phyloP scores from a whole-genome alignment of 1,140 invertebrate genomes.

The Ericerus pela region DNA sequence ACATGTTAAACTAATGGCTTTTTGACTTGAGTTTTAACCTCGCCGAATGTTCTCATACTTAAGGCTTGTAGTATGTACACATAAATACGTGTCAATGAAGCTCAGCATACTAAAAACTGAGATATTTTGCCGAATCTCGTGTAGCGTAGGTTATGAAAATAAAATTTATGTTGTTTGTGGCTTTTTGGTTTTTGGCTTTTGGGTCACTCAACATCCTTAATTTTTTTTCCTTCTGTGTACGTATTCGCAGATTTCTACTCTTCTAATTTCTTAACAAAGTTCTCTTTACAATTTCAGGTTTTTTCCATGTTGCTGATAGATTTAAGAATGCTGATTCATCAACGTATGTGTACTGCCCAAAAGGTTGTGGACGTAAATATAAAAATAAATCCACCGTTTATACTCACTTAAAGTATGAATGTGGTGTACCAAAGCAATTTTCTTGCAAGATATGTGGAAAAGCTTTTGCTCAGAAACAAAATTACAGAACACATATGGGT shows the following conservation, averaged over 20 bases:
- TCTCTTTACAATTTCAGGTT: background rate
- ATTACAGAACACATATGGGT: slow-evolving; percentile 20
- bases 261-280: background rate
- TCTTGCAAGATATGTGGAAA: slow-evolving; percentile 22
- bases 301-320: no score
- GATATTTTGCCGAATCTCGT: no score
- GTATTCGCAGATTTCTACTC: background rate
- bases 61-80: no score
- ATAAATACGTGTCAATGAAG: no score
- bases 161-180: background rate
- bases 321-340: no score
- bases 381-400: background rate
- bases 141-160: background rate
- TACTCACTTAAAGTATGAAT: background rate
- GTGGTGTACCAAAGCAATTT: background rate
- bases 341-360: background rate
- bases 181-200: background rate
- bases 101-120: no score
- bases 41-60: no score
- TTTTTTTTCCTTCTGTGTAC: no score
- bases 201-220: background rate
- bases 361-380: background rate
- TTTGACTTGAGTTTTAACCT: no score
- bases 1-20: no score
- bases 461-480: slow-evolving; percentile 26